These are phyloP conservation scores for Danaus melanippus DNA, from an alignment of 1,140 invertebrate genomes.

Conservation along the genomic window DNA sequence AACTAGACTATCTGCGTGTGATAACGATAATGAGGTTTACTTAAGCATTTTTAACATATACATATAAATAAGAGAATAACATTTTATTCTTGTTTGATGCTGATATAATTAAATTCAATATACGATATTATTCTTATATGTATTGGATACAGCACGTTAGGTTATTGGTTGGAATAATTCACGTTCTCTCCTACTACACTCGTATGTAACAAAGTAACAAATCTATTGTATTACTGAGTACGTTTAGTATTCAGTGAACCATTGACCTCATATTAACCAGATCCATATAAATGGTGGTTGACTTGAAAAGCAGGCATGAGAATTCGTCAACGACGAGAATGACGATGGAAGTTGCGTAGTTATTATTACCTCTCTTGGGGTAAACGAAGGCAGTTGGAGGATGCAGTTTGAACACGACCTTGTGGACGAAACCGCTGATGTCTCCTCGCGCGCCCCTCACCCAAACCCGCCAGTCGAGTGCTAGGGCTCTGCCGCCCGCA, in stretches of 20 bases:
- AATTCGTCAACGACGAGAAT: neutral
- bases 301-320: too few species aligned
- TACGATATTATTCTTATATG: too few species aligned
- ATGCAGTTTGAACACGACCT: slow-evolving; percentile 57
- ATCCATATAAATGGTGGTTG: too few species aligned
- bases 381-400: slow-evolving; percentile 57
- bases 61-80: slow-evolving; percentile 8
- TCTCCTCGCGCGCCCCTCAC: slow-evolving; percentile 50
- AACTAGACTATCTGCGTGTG: slow-evolving; percentile 16
- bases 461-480: slow-evolving; percentile 62
- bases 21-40: slow-evolving; percentile 26
- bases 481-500: slow-evolving; percentile 41
- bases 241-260: too few species aligned
- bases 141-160: too few species aligned
- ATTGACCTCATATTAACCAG: too few species aligned
- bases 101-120: too few species aligned
- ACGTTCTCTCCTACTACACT: too few species aligned
- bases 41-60: slow-evolving; percentile 13
- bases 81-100: too few species aligned
- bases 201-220: too few species aligned
- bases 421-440: slow-evolving; percentile 61
- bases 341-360: neutral
- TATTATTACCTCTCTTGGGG: slow-evolving; percentile 50
- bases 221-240: too few species aligned
- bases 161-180: too few species aligned